Evolutionary conservation across 2,797 vertebrate genomes (phyloP), one percentile per base, ranked within the genome.

Genomic region (Alcedo atthis): DNA sequence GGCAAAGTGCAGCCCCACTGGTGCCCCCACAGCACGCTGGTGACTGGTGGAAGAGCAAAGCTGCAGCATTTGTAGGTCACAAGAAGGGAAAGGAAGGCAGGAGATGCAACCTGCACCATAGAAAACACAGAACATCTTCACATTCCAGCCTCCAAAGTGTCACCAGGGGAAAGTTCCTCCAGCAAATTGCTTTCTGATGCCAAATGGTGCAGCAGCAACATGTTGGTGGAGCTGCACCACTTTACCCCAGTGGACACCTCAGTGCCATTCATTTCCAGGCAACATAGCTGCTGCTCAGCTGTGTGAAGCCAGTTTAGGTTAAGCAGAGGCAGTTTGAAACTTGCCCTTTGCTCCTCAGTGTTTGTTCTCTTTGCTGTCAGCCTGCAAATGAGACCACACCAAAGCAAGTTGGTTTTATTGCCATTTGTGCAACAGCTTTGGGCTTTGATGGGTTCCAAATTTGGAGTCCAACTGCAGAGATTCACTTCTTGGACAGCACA

Each of bases 101-200:
- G 32, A 53, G 32, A 10, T 37, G 54, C 42, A 28, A 17, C 9
- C 66, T 58, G 42, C 53, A 37, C 48, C 15, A 1, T 8, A 8
- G 19, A 16, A n/a, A 84, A 43, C 43, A 40, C 1, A 16, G 35
- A 54, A 45, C n/a, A 33, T 14, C 57, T 49, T 43, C 37, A 30
- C 32, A 18, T 42, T 32, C 15, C 20, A 33, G 53, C 73, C 45
- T 61, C 43, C 57, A 5, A 8, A 55, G 45, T 18, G 20, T 24
- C 70, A 42, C 40, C 1, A 1, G 37, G 30, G n/a, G 42, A 53
- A 70, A 77, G 51, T 2, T 6, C 32, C 28, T 2, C 0, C 2
- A 53, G 20, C 70, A 81, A 2, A 0, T 15, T 42, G 7, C 55
- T n/a, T 79, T 25, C 53, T 62, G 51, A 10, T 10, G 30, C 24